These are phyloP conservation scores for Parasteatoda lunata DNA, from an alignment of 2,888 invertebrate species.

Conservation along the genomic window DNA sequence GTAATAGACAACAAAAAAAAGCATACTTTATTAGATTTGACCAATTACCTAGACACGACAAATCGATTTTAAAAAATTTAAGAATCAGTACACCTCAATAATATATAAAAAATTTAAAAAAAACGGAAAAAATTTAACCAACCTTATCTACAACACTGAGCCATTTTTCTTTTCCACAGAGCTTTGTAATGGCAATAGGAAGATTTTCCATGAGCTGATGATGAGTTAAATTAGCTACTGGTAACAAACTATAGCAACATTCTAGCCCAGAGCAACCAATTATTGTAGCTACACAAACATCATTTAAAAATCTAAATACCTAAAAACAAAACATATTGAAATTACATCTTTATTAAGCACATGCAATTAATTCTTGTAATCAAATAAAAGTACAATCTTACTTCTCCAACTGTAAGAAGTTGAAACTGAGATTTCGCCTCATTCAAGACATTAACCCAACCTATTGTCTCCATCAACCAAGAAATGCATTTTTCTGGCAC, in stretches of 20 bases:
- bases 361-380: background rate
- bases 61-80: background rate
- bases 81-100: background rate
- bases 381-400: constrained; percentile 20
- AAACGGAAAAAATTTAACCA: background rate
- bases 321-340: constrained; percentile 12
- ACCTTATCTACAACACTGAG: constrained; percentile 41
- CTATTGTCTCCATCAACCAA: constrained; percentile 61
- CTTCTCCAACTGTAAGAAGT: constrained; percentile 39
- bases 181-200: constrained; percentile 29
- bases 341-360: background rate
- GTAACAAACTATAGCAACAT: constrained; percentile 42
- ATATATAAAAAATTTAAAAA: background rate
- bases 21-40: too few relatives aligned
- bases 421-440: constrained; percentile 59
- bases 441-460: constrained; percentile 52
- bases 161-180: constrained; percentile 36
- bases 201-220: constrained; percentile 37
- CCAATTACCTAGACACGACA: too few relatives aligned
- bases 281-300: constrained; percentile 47
- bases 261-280: constrained; percentile 57
- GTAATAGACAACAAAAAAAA: too few relatives aligned
- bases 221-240: constrained; percentile 34
- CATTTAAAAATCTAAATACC: constrained; percentile 50
- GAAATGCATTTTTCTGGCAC: constrained; percentile 51